Conservation (phyloP, 2,797 vertebrate species). For the Chelidonichthys spinosus region DNA sequence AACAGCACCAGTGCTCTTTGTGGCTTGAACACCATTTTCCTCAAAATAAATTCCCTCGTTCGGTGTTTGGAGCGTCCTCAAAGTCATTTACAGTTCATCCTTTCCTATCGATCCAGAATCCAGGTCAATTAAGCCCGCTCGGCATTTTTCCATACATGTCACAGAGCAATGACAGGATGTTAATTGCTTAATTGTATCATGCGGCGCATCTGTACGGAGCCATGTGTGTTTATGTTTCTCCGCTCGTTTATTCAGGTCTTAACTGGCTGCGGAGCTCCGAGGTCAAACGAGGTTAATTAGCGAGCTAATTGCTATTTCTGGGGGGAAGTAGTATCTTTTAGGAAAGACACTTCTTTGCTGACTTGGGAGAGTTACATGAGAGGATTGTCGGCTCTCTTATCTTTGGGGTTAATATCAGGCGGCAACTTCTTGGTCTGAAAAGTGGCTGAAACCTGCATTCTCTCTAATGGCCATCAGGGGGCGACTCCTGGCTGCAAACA, state of each 20-base stretch:
- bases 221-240: slow-evolving; percentile 3
- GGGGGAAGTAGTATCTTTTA: not conserved
- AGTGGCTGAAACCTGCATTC: not conserved
- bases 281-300: slow-evolving; percentile 3
- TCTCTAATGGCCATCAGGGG: no score
- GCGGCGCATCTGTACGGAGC: slow-evolving; percentile 8
- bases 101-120: slow-evolving; percentile 16
- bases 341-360: not conserved
- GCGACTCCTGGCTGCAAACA: no score
- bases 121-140: slow-evolving; percentile 7
- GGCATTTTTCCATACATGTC: slow-evolving; percentile 12
- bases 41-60: not conserved
- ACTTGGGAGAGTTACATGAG: not conserved
- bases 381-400: not conserved
- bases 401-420: not conserved
- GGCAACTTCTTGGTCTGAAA: not conserved
- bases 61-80: not conserved
- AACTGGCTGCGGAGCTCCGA: not conserved
- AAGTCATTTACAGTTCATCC: not conserved
- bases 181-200: slow-evolving; percentile 33
- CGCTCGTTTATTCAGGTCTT: not conserved
- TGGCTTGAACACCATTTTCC: not conserved
- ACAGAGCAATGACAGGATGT: slow-evolving; percentile 11
- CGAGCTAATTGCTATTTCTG: no score
- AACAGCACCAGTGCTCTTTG: not conserved